phyloP scores from a whole-genome alignment of 2,797 vertebrate species.

The Columba guinea region DNA sequence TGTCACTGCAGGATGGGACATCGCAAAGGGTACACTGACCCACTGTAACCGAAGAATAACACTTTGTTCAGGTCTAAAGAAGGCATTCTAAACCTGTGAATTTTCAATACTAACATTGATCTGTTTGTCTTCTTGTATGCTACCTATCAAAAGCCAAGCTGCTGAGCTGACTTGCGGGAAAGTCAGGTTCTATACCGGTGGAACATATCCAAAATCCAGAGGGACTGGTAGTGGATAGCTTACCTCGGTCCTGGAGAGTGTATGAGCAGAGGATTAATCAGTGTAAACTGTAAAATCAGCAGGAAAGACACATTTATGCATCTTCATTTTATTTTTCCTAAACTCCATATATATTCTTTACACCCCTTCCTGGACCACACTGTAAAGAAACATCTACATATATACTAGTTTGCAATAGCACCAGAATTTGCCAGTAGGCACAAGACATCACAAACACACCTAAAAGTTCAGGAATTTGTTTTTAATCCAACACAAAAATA shows the following conservation, averaged over 20 bases:
- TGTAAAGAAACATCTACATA: neutral
- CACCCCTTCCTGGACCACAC: neutral
- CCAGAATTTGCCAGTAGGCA: neutral
- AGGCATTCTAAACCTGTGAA: neutral
- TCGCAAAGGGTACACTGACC: constrained; percentile 94
- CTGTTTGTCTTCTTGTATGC: neutral
- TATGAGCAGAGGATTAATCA: neutral
- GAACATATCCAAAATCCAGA: neutral
- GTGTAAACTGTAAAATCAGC: neutral
- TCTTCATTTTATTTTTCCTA: neutral
- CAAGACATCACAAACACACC: neutral
- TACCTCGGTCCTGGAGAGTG: neutral
- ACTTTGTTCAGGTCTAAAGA: neutral
- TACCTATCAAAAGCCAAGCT: neutral
- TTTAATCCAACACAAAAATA: neutral
- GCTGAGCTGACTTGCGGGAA: neutral
- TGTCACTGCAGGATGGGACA: constrained; percentile 90
- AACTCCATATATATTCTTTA: neutral
- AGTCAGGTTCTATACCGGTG: neutral
- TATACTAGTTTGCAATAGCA: neutral
- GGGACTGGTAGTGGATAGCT: neutral
- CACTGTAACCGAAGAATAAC: constrained; percentile 82
- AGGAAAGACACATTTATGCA: neutral
- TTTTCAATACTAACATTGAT: neutral
- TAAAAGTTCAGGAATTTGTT: neutral